Evolutionary conservation across 2,888 invertebrate species (phyloP).

Genomic region (Fragum fragum): DNA sequence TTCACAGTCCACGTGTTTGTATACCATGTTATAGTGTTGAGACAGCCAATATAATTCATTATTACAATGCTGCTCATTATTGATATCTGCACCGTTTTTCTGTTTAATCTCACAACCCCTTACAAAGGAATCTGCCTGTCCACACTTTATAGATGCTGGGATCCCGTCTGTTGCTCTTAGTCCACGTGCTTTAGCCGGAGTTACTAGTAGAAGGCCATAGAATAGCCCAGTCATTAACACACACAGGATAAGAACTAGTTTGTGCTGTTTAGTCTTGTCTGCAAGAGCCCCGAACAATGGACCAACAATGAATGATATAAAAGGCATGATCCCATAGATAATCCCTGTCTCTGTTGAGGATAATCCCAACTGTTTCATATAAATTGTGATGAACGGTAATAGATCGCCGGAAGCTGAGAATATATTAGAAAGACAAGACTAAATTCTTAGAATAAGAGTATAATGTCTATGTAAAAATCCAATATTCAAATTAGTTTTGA

Average conservation of each 20-base stretch:
- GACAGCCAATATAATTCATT: slow-evolving; percentile 27
- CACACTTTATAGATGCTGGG: slow-evolving; percentile 73
- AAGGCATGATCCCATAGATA: slow-evolving; percentile 93
- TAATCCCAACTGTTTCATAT: slow-evolving; percentile 92
- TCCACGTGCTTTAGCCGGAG: slow-evolving; percentile 76
- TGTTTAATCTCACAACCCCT: slow-evolving; percentile 67
- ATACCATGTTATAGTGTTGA: slow-evolving; percentile 18
- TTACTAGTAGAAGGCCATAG: slow-evolving; percentile 91
- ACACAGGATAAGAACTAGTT: slow-evolving; percentile 93
- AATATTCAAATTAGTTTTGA: too few relatives aligned
- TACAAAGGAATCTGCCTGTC: slow-evolving; percentile 75
- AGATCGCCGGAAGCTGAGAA: slow-evolving; percentile 93
- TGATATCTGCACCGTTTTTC: not conserved
- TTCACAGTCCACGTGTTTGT: slow-evolving; percentile 44
- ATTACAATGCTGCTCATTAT: slow-evolving; percentile 18
- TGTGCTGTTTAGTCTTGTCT: slow-evolving; percentile 93
- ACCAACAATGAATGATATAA: slow-evolving; percentile 93
- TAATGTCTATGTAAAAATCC: too few relatives aligned
- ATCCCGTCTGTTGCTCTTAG: slow-evolving; percentile 32
- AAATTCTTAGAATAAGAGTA: too few relatives aligned
- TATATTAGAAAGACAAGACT: slow-evolving; percentile 9
- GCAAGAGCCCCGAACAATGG: slow-evolving; percentile 93
- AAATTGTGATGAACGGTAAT: slow-evolving; percentile 93
- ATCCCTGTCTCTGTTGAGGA: slow-evolving; percentile 92
- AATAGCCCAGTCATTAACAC: slow-evolving; percentile 92